Evolutionary conservation across 2,797 vertebrate species (phyloP).

Genomic region (Hafferia zeledoni): DNA sequence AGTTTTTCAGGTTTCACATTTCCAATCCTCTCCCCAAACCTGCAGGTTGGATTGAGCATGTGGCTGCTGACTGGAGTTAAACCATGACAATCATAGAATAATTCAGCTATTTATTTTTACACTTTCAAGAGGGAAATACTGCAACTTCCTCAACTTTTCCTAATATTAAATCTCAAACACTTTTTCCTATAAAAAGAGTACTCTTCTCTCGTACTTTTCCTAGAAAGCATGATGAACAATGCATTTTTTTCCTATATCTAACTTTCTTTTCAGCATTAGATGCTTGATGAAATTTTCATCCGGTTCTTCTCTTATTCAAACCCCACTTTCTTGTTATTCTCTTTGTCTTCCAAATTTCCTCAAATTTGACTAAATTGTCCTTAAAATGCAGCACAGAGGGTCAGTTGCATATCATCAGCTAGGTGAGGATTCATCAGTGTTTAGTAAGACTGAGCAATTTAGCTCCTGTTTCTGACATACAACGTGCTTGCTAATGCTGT

Average conservation of each 20-base stretch:
- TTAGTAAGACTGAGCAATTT: neutral
- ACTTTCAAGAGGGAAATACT: neutral
- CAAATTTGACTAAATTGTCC: neutral
- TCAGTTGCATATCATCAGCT: rapidly evolving
- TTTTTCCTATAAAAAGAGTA: neutral
- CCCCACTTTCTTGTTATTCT: neutral
- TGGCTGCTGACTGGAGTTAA: neutral
- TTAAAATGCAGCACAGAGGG: neutral
- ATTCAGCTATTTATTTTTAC: neutral
- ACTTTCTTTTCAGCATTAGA: neutral
- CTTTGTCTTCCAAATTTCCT: neutral
- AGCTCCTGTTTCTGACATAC: neutral
- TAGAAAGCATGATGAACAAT: neutral
- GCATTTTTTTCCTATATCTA: neutral
- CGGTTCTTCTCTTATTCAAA: neutral
- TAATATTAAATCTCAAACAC: neutral
- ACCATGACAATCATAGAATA: neutral
- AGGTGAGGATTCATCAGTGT: neutral
- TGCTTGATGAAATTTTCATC: neutral
- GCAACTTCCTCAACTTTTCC: neutral
- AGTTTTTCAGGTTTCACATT: neutral
- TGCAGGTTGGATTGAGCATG: neutral
- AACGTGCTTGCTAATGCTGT: neutral
- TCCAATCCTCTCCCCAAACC: neutral
- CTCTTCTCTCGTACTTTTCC: neutral